Evolutionary conservation across 2,888 invertebrate species (phyloP).

Genomic region (Philopedon plagiatum): DNA sequence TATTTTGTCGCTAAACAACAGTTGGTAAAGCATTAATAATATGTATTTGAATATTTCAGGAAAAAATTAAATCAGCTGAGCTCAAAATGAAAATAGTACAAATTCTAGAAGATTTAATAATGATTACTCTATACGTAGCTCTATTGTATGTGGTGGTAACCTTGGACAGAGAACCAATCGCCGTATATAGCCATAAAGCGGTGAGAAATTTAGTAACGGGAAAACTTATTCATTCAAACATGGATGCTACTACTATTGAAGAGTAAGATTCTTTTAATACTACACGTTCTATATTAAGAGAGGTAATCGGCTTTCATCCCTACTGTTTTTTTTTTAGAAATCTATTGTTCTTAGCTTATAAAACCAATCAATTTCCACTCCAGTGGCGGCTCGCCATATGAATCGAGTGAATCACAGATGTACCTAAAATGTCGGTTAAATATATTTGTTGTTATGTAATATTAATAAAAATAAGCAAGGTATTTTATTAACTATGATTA

Average conservation of each 20-base stretch:
- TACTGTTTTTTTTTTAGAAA: too few species aligned
- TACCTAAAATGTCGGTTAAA: too few species aligned
- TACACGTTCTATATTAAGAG: neutral
- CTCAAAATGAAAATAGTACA: constrained; percentile 47
- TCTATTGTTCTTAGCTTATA: too few species aligned
- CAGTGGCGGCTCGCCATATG: too few species aligned
- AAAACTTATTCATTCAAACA: constrained; percentile 41
- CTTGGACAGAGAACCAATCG: constrained; percentile 53
- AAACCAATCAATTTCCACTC: too few species aligned
- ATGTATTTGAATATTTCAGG: constrained; percentile 36
- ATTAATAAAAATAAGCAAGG: too few species aligned
- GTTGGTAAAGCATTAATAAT: too few species aligned
- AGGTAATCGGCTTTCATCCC: too few species aligned
- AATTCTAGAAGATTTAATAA: constrained; percentile 56
- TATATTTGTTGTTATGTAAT: too few species aligned
- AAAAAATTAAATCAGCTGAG: constrained; percentile 47
- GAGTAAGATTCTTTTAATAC: constrained; percentile 27
- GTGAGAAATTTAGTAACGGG: constrained; percentile 54
- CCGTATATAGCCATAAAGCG: constrained; percentile 53
- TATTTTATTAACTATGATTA: too few species aligned
- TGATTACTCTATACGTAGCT: constrained; percentile 57
- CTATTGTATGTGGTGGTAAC: constrained; percentile 58
- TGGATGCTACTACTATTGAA: constrained; percentile 1
- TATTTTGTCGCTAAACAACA: too few species aligned
- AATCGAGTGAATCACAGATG: too few species aligned